Base-by-base conservation (phyloP, 2,113 vertebrate species). In the Lampris megalopsis region DNA sequence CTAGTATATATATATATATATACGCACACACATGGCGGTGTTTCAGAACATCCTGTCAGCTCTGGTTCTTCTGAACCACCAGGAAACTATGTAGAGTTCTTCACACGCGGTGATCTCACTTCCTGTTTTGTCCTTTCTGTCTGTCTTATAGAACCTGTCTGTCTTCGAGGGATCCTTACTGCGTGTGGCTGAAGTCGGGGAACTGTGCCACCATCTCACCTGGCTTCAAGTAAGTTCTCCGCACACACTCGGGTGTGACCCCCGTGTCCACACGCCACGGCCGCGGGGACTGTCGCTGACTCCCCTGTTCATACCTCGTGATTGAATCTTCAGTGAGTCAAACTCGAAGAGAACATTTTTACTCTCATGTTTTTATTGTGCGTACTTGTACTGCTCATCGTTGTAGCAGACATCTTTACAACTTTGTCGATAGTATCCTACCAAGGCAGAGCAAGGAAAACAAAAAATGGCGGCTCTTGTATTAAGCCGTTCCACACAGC, bases 161-260 rank as follows among this genome's bases (percentile, higher is more conserved):
- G 88, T 94, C 95, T 67, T 96, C 96, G 4, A 93, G 91, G 71
- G 96, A 97, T 83, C 96, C 96, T 0, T 97, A 97, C 90, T 97
- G 96, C 74, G 91, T 96, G 64, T 97, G 96, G 96, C 89, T 96
- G 38, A 93, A 89, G 80, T 89, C 89, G 0, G 95, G 92, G 62
- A 94, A 89, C 82, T 97, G 96, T 71, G 89, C 89, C 76, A 93
- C 91, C 0, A 89, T 94, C 80, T 80, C 90, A 70, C 92, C 92
- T 3, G 90, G 93, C 38, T 87, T 92, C 78, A 94, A 94, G 96
- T 97, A 86, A 95, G 93, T 88, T 74, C 6, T 1, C 9, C 48
- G 1, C 63, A 1, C 35, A 24, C 47, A 13, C 69, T 24, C 24
- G 24, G 24, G 24, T 24, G 24, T 24, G 24, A 24, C 24, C 24